A percentile compares a stretch with the other conserved stretches of the same genome.
Conservation (phyloP, 2,113 vertebrate species). For the Ivindomyrus marchei region DNA sequence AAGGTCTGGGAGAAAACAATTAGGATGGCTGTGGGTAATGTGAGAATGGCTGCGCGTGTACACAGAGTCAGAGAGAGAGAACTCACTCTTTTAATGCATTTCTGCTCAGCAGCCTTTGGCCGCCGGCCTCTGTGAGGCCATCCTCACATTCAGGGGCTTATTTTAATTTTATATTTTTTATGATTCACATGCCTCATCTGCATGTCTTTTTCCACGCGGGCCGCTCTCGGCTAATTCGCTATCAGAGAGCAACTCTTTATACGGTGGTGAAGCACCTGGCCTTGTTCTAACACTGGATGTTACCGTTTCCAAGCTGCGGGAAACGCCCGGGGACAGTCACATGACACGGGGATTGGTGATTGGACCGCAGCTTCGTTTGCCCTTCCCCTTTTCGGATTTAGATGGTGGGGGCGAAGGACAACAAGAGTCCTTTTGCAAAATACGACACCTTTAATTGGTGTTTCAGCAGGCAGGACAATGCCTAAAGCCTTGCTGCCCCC, state of each 20-base stretch:
- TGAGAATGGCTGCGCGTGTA: neutral
- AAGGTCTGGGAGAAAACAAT: slow-evolving; percentile 21
- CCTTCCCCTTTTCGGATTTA: neutral
- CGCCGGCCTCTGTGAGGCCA: neutral
- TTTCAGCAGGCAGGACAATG: neutral
- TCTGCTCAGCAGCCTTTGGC: neutral
- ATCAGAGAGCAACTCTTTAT: neutral
- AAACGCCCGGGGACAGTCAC: neutral
- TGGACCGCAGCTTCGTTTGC: neutral
- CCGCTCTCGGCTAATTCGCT: neutral
- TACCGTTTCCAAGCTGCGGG: neutral
- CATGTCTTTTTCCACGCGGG: neutral
- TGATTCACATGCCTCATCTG: neutral
- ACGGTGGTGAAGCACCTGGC: neutral
- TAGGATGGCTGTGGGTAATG: slow-evolving; percentile 17
- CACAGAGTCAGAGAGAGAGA: slow-evolving; percentile 10
- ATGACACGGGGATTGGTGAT: neutral
- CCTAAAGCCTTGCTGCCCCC: no score
- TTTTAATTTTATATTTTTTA: neutral
- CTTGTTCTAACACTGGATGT: neutral
- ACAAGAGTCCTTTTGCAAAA: neutral
- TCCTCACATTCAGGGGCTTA: neutral
- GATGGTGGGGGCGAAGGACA: neutral
- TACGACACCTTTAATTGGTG: neutral
- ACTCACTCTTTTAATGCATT: slow-evolving; percentile 18